These are phyloP conservation scores for Drosophila maculinotata DNA, from an alignment of 2,888 invertebrate species.

Conservation along the genomic window DNA sequence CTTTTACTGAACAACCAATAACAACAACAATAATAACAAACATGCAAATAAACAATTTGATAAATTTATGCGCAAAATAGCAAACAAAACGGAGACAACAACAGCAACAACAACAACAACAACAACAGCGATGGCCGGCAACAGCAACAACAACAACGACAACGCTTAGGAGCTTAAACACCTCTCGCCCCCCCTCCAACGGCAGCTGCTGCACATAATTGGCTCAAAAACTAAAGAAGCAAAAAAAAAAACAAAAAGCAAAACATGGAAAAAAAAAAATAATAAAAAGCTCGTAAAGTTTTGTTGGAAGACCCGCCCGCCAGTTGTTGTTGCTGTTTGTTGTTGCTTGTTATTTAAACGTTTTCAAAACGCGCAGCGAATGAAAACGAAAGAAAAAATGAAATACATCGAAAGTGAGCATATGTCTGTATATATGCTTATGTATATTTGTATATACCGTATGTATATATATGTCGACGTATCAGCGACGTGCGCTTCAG, in stretches of 20 bases:
- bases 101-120: constrained; percentile 39
- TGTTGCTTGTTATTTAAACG: constrained; percentile 74
- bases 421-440: constrained; percentile 40
- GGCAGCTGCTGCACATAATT: constrained; percentile 79
- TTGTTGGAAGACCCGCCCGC: constrained; percentile 75
- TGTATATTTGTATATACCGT: background rate
- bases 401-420: constrained; percentile 80
- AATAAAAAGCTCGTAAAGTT: constrained; percentile 65
- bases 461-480: constrained; percentile 63
- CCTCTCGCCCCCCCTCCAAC: constrained; percentile 43
- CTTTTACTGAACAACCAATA: constrained; percentile 55
- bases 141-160: constrained; percentile 31
- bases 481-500: constrained; percentile 68
- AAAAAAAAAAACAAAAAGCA: constrained; percentile 33
- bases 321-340: constrained; percentile 46
- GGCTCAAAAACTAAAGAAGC: constrained; percentile 48
- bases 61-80: constrained; percentile 62
- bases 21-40: constrained; percentile 35
- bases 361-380: constrained; percentile 80
- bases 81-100: constrained; percentile 48
- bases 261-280: constrained; percentile 53
- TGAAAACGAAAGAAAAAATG: constrained; percentile 81
- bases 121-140: constrained; percentile 27
- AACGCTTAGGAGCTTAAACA: constrained; percentile 60
- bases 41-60: constrained; percentile 55